phyloP scores from a whole-genome alignment of 1,140 invertebrate genomes.

The Euborellia annulipes region DNA sequence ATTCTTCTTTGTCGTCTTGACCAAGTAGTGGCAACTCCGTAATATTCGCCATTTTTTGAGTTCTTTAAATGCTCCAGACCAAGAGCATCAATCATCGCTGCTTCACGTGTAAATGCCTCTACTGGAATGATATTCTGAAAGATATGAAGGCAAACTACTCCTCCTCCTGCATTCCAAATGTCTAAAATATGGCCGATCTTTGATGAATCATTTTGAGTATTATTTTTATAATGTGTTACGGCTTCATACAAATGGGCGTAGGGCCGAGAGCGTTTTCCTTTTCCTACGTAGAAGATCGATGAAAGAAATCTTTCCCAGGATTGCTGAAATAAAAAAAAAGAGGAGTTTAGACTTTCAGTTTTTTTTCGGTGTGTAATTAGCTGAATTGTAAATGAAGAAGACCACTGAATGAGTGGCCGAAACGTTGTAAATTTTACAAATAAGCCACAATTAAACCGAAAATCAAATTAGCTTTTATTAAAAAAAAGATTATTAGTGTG shows the following conservation, averaged over 20 bases:
- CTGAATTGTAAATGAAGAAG: no score
- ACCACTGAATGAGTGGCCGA: no score
- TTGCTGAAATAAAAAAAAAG: no score
- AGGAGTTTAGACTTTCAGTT: no score
- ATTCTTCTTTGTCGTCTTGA: slow-evolving; percentile 44
- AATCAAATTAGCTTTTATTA: no score
- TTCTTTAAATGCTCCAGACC: slow-evolving; percentile 66
- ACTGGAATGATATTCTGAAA: slow-evolving; percentile 83
- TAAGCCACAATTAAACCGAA: no score
- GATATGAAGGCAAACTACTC: slow-evolving; percentile 79
- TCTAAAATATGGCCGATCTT: slow-evolving; percentile 71
- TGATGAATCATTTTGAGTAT: slow-evolving; percentile 13
- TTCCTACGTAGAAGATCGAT: slow-evolving; percentile 44
- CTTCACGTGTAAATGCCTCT: slow-evolving; percentile 86
- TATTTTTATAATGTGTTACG: slow-evolving; percentile 33
- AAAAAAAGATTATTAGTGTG: no score
- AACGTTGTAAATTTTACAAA: no score
- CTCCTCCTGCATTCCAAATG: slow-evolving; percentile 68
- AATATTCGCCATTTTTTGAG: slow-evolving; percentile 65
- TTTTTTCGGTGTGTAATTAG: no score
- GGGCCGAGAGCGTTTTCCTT: slow-evolving; percentile 67
- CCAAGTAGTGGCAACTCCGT: slow-evolving; percentile 64
- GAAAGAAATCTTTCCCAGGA: slow-evolving; percentile 40
- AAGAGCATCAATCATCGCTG: slow-evolving; percentile 80
- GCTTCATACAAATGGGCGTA: slow-evolving; percentile 85